Base-by-base conservation (phyloP, 1,140 invertebrate species). In the Drosophila sechellia region DNA sequence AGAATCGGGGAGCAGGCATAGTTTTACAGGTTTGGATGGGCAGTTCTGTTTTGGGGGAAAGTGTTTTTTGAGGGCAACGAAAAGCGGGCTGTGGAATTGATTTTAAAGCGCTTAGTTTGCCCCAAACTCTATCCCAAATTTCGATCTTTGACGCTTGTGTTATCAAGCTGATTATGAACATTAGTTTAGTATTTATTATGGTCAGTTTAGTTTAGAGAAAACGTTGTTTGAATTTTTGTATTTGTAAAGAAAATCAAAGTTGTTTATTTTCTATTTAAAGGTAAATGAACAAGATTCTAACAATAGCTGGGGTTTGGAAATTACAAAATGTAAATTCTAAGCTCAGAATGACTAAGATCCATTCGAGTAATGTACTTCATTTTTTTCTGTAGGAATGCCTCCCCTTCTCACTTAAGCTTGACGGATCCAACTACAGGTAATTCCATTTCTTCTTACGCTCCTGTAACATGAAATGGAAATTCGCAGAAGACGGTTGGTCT, bases 381-480 rank as follows among this genome's bases (percentile, higher is more conserved):
- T 63, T 45, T 34, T 64, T 37, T 46, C 22, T 40, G 40, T 10
- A 57, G 53, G 60, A 50, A 63, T 37, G n/a, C 39, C 34, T 15
- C 49, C 17, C 22, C 6, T 20, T 17, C 31, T n/a, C 11, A 12
- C 1, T 15, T 25, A 35, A 77, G 49, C 61, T 54, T 68, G 64
- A 68, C 25, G 59, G 75, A 56, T 53, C 17, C 58, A 45, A 69
- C 49, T 63, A 76, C 76, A 68, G 68, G 75, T 65, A 65, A 74
- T 61, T 81, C 45, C 50, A 13, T 53, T 17, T 39, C 43, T 56
- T 56, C 64, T 77, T 77, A 50, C 64, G 58, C 66, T 84, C 63
- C 60, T 60, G 57, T 66, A 57, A 66, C 81, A 77, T 64, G 58
- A 79, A 83, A 83, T 87, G 84, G 81, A 86, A 86, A 87, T 76